A percentile compares a stretch with the other conserved stretches of the same genome.
Conservation (phyloP, 1,140 invertebrate species). For the Atta texana region DNA sequence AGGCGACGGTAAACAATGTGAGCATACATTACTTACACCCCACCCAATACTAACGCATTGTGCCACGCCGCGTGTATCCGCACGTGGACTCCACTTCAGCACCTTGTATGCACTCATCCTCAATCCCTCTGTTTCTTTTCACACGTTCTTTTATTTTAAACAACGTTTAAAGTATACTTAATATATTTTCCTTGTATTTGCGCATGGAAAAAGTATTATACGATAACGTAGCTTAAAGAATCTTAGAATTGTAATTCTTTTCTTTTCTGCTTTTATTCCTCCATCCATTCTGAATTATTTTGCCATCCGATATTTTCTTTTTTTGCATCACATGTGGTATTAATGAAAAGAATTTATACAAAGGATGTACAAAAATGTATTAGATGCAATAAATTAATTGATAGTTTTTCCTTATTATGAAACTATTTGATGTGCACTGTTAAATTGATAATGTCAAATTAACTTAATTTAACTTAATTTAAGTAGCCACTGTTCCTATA, state of each 20-base stretch:
- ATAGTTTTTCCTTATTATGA: not conserved
- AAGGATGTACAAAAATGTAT: not conserved
- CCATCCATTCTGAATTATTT: not conserved
- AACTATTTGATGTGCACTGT: not conserved
- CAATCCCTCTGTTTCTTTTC: not conserved
- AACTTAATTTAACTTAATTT: too few species aligned
- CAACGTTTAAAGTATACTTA: conserved; percentile 8
- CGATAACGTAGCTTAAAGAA: not conserved
- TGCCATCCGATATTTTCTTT: not conserved
- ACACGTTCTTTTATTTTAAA: conserved; percentile 5
- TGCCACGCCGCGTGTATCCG: conserved; percentile 55
- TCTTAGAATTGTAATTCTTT: not conserved
- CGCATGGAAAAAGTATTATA: not conserved
- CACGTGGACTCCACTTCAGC: conserved; percentile 1
- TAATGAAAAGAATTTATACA: not conserved
- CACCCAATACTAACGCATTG: conserved; percentile 72
- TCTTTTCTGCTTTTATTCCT: not conserved
- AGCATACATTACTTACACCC: conserved; percentile 77
- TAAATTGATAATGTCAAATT: too few species aligned
- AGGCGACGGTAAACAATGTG: conserved; percentile 79
- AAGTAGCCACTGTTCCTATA: too few species aligned
- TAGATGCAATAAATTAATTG: not conserved
- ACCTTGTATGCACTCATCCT: conserved; percentile 8
- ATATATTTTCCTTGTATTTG: conserved; percentile 13
- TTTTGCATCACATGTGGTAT: not conserved